Conservation (phyloP, 2,888 invertebrate species). For the Callimorpha dominula region DNA sequence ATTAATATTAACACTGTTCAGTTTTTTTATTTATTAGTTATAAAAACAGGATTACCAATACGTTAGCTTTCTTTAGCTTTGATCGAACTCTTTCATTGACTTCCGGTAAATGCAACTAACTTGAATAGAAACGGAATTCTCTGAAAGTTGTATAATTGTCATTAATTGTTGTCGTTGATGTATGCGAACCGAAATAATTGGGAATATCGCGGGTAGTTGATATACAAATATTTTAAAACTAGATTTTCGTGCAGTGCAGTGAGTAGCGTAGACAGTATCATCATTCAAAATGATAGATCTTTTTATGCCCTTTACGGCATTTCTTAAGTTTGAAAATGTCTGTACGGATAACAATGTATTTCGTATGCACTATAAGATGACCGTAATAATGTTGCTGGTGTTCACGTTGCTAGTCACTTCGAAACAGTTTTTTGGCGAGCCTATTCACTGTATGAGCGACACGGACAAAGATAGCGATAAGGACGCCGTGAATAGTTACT, state of each 20-base stretch:
- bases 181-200: neutral
- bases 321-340: conserved; percentile 89
- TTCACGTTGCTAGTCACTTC: conserved; percentile 92
- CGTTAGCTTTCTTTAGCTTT: neutral
- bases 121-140: neutral
- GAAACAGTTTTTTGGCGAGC: conserved; percentile 95
- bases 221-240: neutral
- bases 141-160: conserved; percentile 6
- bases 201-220: conserved; percentile 43
- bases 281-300: conserved; percentile 87
- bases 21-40: no score
- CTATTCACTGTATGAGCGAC: conserved; percentile 90
- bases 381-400: conserved; percentile 90
- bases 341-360: conserved; percentile 92
- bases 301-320: conserved; percentile 89
- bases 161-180: conserved; percentile 6
- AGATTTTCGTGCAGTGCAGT: neutral
- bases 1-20: no score
- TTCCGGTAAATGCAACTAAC: conserved; percentile 7
- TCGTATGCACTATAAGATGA: conserved; percentile 91
- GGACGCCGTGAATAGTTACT: conserved; percentile 90
- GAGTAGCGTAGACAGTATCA: conserved; percentile 12
- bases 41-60: conserved; percentile 1
- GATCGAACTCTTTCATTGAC: neutral
- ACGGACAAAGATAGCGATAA: conserved; percentile 79